phyloP scores from a whole-genome alignment of 1,140 invertebrate genomes.

The Drosophila ironensis region DNA sequence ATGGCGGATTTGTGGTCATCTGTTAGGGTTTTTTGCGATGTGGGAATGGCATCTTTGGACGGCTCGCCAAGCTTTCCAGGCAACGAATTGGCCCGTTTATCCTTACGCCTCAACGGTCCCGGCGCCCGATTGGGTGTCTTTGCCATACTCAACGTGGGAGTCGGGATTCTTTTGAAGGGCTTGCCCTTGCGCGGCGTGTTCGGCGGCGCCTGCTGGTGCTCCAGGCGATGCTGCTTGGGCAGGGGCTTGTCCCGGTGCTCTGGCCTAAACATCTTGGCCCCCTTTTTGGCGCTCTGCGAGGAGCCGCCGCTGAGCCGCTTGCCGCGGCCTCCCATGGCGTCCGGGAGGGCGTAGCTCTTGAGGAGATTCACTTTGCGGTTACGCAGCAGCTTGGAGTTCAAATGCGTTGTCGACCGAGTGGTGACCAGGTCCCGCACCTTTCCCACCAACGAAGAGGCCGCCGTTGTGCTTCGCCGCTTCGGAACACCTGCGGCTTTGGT shows the following conservation, averaged over 20 bases:
- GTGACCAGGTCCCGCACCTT: slow-evolving; percentile 53
- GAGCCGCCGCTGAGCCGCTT: slow-evolving; percentile 46
- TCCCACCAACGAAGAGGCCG: background rate
- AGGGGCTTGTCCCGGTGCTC: slow-evolving; percentile 1
- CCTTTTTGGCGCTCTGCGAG: slow-evolving; percentile 2
- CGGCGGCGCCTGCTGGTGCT: slow-evolving; percentile 26
- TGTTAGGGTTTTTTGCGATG: too few species aligned
- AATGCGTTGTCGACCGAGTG: slow-evolving; percentile 56
- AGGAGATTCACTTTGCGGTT: slow-evolving; percentile 63
- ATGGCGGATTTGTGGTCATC: background rate
- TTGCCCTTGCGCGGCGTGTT: background rate
- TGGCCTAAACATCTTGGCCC: background rate
- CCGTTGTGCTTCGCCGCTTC: slow-evolving; percentile 40
- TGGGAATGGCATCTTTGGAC: background rate
- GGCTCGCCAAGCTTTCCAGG: background rate
- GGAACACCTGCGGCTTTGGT: background rate
- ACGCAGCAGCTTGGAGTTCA: slow-evolving; percentile 63
- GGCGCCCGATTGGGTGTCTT: slow-evolving; percentile 1
- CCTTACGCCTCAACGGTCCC: too few species aligned
- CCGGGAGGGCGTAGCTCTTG: slow-evolving; percentile 57
- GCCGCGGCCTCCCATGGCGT: slow-evolving; percentile 6
- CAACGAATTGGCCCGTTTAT: slow-evolving; percentile 13
- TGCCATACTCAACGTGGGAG: background rate
- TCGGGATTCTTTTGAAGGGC: background rate
- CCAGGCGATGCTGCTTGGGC: slow-evolving; percentile 28